Conservation (phyloP, 2,797 vertebrate genomes). For the Enteromius thamalakanensis region DNA sequence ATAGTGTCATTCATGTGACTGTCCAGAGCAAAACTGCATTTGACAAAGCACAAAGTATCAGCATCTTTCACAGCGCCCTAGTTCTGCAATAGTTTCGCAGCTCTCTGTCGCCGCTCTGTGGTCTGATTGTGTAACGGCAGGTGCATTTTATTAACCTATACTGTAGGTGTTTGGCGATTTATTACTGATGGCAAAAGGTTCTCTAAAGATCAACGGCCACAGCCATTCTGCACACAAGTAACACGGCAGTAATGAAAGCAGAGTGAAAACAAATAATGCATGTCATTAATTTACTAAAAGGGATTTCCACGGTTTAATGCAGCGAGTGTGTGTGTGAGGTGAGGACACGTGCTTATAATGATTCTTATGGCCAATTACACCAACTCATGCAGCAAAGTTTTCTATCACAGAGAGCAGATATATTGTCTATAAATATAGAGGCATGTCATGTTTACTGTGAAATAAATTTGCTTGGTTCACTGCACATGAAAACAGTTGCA, state of each 20-base stretch:
- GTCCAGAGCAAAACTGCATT: neutral
- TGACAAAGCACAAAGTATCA: neutral
- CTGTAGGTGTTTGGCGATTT: neutral
- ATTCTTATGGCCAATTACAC: neutral
- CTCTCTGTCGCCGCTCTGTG: slow-evolving; percentile 50
- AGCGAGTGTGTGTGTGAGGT: neutral
- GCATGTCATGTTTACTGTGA: neutral
- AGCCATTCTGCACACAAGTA: neutral
- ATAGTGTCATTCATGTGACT: neutral
- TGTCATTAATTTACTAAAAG: neutral
- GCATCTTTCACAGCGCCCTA: neutral
- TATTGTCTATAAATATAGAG: neutral
- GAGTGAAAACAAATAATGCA: neutral
- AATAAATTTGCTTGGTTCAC: neutral
- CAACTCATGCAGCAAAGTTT: neutral
- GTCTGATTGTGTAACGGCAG: neutral
- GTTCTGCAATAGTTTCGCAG: neutral
- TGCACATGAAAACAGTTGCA: neutral
- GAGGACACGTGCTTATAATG: neutral
- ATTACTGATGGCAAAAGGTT: neutral
- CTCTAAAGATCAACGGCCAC: neutral
- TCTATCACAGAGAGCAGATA: neutral
- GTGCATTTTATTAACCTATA: too few species aligned
- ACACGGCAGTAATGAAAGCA: neutral
- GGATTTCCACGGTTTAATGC: neutral